Conservation (phyloP, 2,113 vertebrate genomes). For the Daboia siamensis region DNA sequence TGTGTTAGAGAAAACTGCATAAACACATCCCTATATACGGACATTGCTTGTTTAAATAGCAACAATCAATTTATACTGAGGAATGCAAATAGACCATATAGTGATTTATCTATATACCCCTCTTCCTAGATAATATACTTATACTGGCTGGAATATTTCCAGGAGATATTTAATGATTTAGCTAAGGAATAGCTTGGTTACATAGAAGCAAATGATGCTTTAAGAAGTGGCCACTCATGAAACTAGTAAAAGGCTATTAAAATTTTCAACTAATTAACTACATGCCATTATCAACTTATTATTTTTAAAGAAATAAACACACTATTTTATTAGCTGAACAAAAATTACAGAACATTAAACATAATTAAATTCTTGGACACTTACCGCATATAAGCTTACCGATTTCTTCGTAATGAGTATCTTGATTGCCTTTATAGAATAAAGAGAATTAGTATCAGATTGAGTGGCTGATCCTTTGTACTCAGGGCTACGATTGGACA, state of each 20-base stretch:
- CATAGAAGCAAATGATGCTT: neutral
- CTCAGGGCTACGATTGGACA: neutral
- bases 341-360: neutral
- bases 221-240: neutral
- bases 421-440: neutral
- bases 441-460: neutral
- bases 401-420: neutral
- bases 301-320: neutral
- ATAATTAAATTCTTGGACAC: neutral
- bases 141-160: neutral
- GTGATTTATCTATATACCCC: neutral
- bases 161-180: slow-evolving; percentile 12
- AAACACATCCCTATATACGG: neutral
- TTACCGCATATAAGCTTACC: neutral
- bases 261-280: neutral
- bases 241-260: neutral
- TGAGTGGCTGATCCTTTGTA: neutral
- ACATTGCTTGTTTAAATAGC: neutral
- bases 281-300: neutral
- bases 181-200: neutral
- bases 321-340: slow-evolving; percentile 8
- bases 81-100: neutral
- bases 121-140: neutral
- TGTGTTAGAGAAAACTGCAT: neutral
- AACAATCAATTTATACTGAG: neutral